These are phyloP conservation scores for Mus spicilegus DNA, from an alignment of 2,113 vertebrate species.

Conservation along the genomic window DNA sequence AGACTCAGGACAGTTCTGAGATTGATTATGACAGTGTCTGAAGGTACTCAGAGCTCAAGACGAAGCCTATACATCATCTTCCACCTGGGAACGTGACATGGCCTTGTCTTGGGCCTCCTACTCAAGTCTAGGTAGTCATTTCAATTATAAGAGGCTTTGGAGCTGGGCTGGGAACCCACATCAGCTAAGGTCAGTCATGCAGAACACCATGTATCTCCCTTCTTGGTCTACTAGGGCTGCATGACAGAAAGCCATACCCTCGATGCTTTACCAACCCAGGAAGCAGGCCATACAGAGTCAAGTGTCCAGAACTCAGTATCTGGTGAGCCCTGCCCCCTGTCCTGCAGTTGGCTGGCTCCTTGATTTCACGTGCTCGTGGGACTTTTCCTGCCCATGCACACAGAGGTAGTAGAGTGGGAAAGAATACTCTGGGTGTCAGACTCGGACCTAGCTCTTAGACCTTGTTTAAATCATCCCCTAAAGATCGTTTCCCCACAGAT, in stretches of 20 bases:
- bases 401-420: fast-evolving
- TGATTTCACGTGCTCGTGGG: fast-evolving
- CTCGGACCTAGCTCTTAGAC: neutral
- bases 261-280: neutral
- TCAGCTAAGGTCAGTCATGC: fast-evolving
- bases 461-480: neutral
- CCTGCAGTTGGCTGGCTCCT: neutral
- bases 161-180: neutral
- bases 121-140: neutral
- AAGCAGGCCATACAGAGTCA: neutral
- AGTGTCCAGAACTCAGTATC: neutral
- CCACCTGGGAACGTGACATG: neutral
- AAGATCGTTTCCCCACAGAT: no score
- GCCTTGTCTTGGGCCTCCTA: fast-evolving
- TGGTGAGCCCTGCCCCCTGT: neutral
- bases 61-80: neutral
- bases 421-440: fast-evolving
- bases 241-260: neutral
- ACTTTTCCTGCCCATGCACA: neutral
- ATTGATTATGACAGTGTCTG: neutral
- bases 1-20: neutral
- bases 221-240: fast-evolving
- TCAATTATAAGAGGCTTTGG: neutral
- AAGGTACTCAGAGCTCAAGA: neutral
- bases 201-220: fast-evolving